phyloP scores from a whole-genome alignment of 1,140 invertebrate species.

The Microplitis mediator region DNA sequence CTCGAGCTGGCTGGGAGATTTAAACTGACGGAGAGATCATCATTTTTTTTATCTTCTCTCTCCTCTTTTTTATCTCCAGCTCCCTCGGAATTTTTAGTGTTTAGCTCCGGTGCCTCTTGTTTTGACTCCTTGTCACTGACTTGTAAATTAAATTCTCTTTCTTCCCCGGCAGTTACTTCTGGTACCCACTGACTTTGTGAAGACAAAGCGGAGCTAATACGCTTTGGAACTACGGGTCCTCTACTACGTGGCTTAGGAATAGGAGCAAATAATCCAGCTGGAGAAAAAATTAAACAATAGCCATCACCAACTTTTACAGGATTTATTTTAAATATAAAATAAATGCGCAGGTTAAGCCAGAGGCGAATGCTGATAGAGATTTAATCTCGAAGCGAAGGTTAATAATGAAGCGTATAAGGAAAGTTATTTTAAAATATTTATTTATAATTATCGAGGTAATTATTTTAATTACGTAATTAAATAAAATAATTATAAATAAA shows the following conservation, averaged over 20 bases:
- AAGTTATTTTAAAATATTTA: neutral
- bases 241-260: constrained; percentile 46
- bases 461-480: too few species aligned
- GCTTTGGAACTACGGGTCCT: constrained; percentile 22
- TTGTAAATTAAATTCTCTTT: neutral
- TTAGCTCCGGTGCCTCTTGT: too few species aligned
- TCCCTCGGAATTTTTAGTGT: too few species aligned
- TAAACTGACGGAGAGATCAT: constrained; percentile 30
- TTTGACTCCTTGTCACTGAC: constrained; percentile 10
- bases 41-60: too few species aligned
- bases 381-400: neutral
- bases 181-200: neutral
- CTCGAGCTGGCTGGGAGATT: neutral
- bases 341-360: neutral
- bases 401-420: neutral
- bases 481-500: constrained; percentile 1
- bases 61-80: too few species aligned
- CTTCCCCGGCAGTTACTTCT: neutral
- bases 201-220: neutral
- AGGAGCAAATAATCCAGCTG: constrained; percentile 37
- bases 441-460: too few species aligned
- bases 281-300: constrained; percentile 34
- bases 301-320: constrained; percentile 22
- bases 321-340: neutral
- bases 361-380: neutral